Percentiles rank a stretch among this genome's conserved stretches.
phyloP scores from a whole-genome alignment of 2,888 invertebrate species.

The Lampropteryx suffumata region DNA sequence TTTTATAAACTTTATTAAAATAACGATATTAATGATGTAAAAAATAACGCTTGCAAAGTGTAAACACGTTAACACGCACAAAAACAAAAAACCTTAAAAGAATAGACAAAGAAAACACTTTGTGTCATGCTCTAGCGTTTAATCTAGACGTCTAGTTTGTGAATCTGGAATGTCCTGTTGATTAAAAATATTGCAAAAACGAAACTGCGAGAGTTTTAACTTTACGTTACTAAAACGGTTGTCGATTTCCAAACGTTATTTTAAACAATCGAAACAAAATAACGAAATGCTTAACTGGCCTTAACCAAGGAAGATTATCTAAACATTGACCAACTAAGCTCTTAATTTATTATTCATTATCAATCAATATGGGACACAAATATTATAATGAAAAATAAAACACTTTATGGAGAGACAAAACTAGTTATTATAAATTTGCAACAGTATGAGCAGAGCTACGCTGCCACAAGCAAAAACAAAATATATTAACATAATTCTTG shows the following conservation, averaged over 20 bases:
- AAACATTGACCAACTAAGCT: conserved; percentile 62
- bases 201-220: conserved; percentile 14
- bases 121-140: conserved; percentile 61
- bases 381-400: neutral
- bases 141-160: conserved; percentile 50
- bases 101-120: conserved; percentile 52
- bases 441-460: neutral
- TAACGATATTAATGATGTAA: no score
- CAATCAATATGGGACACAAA: conserved; percentile 32
- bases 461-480: no score
- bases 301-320: conserved; percentile 43
- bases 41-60: conserved; percentile 36
- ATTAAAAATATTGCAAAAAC: conserved; percentile 35
- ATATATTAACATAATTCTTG: no score
- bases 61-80: conserved; percentile 34
- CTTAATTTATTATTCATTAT: conserved; percentile 25
- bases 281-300: conserved; percentile 64
- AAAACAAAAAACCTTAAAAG: conserved; percentile 40
- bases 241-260: conserved; percentile 24
- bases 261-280: conserved; percentile 31
- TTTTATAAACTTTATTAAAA: neutral
- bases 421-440: neutral
- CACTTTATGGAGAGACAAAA: no score
- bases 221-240: conserved; percentile 25
- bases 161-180: conserved; percentile 72